Base-by-base conservation (phyloP, 2,888 invertebrate genomes). In the Aleiodes leptofemur region DNA sequence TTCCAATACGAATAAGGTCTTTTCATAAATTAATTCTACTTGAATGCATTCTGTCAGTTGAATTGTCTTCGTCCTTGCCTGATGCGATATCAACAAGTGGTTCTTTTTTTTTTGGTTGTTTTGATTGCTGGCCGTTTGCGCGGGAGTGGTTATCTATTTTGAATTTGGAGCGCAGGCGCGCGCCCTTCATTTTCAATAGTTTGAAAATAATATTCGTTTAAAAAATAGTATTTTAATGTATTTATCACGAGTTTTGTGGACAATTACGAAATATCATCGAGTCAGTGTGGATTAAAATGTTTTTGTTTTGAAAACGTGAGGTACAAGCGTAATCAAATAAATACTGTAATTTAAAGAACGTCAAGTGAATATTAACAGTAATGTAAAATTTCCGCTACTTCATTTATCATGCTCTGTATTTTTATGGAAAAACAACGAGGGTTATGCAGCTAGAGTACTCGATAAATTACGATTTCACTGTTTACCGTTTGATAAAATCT, bases 361-460 rank as follows among this genome's bases (percentile, higher is more conserved):
- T 4, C 23, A 23, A 23, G 23, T 55, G 55, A 55, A 55, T 55
- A 55, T 16, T 55, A 11, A 59, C 13, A 29, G 59, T 59, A 31
- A 31, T 59, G 59, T 29, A 59, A 31, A 59, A 13, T 29, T 59
- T n/a, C 8, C 31, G 16, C 56, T 23, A 66, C 16, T 68, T 23
- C 29, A 68, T 23, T 50, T 69, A 56, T 53, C 31, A 55, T 53
- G 56, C 23, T 14, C 14, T 14, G 34, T 4, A 6, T 34, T 29
- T 64, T 64, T 16, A 69, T 56, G 23, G 23, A 23, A 23, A 23
- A 23, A 23, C 66, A 51, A 23, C 23, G 69, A 61, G 64, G 69
- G 43, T 73, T 72, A 72, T 76, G 72, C 68, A 69, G 76, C 72
- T 76, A 11, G 48, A 75, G 23, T n/a, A 61, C 14, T 8, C 1